These are phyloP conservation scores for Nomada goodeniana DNA, from an alignment of 2,888 invertebrate species.

Conservation along the genomic window DNA sequence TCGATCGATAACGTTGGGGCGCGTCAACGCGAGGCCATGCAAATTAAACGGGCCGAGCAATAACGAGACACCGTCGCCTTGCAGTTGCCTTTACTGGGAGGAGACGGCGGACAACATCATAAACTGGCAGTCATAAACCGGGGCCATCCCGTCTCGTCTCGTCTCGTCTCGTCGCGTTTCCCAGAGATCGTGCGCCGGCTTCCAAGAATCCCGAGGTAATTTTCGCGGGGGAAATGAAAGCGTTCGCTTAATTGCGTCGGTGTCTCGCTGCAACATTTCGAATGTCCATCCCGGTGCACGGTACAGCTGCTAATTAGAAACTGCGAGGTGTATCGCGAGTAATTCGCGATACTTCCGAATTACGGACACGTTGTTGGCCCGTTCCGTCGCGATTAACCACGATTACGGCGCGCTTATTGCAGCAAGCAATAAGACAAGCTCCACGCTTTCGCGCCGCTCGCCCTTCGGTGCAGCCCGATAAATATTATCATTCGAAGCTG, in stretches of 20 bases:
- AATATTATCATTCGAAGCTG: slow-evolving; percentile 1
- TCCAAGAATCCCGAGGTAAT: slow-evolving; percentile 30
- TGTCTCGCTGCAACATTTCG: background rate
- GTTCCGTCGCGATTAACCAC: too few relatives aligned
- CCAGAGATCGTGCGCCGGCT: background rate
- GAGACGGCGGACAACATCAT: slow-evolving; percentile 6
- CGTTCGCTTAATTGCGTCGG: background rate
- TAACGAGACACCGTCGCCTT: slow-evolving; percentile 9
- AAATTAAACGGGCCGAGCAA: slow-evolving; percentile 35
- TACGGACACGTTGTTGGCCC: too few relatives aligned
- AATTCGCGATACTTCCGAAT: background rate
- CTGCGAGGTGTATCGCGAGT: background rate
- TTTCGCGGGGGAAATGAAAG: slow-evolving; percentile 17
- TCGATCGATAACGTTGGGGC: slow-evolving; percentile 15
- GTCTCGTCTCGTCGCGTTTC: too few relatives aligned
- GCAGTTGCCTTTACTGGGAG: slow-evolving; percentile 10
- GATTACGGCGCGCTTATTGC: background rate
- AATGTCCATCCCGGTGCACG: background rate
- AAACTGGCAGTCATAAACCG: slow-evolving; percentile 24
- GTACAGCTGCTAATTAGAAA: slow-evolving; percentile 10
- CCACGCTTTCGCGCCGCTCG: too few relatives aligned
- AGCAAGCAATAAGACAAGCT: background rate
- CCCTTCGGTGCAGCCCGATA: background rate
- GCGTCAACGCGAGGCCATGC: slow-evolving; percentile 9
- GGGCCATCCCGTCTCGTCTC: background rate